Conservation (phyloP, 2,797 vertebrate species). For the Oryzias sinensis region DNA sequence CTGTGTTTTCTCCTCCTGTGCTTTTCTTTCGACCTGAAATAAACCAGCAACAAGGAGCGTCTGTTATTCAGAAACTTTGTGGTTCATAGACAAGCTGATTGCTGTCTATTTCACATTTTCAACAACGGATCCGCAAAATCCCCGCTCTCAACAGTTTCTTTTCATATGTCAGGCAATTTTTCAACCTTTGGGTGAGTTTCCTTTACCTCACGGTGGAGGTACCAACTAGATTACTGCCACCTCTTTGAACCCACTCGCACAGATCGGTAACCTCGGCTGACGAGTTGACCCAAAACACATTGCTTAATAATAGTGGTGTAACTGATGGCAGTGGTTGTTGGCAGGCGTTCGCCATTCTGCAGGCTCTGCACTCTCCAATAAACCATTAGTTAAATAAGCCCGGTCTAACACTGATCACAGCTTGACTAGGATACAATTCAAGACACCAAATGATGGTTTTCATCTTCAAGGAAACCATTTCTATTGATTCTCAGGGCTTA, state of each 20-base stretch:
- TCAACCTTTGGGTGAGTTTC: conserved; percentile 38
- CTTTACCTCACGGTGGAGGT: conserved; percentile 26
- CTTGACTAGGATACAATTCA: conserved; percentile 44
- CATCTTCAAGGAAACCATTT: conserved; percentile 20
- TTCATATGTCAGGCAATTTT: conserved; percentile 36
- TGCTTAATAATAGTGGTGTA: conserved; percentile 43
- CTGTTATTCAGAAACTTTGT: too few relatives aligned
- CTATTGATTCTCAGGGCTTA: conserved; percentile 9
- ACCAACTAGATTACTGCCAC: conserved; percentile 54
- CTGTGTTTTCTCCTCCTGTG: background rate
- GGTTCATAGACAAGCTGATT: too few relatives aligned
- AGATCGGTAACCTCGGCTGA: conserved; percentile 32
- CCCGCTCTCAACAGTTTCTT: conserved; percentile 29
- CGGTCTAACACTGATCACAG: conserved; percentile 45
- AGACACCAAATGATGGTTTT: conserved; percentile 32
- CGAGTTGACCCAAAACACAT: conserved; percentile 58
- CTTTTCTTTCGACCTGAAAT: background rate
- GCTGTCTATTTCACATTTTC: too few relatives aligned
- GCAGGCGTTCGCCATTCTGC: conserved; percentile 49
- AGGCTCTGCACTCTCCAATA: conserved; percentile 40
- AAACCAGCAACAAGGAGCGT: too few relatives aligned
- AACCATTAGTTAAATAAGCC: conserved; percentile 56
- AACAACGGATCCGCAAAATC: too few relatives aligned
- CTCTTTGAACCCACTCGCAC: conserved; percentile 46
- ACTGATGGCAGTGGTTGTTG: conserved; percentile 26